These are phyloP conservation scores for Antheraea yamamai DNA, from an alignment of 2,888 invertebrate species.

Conservation along the genomic window DNA sequence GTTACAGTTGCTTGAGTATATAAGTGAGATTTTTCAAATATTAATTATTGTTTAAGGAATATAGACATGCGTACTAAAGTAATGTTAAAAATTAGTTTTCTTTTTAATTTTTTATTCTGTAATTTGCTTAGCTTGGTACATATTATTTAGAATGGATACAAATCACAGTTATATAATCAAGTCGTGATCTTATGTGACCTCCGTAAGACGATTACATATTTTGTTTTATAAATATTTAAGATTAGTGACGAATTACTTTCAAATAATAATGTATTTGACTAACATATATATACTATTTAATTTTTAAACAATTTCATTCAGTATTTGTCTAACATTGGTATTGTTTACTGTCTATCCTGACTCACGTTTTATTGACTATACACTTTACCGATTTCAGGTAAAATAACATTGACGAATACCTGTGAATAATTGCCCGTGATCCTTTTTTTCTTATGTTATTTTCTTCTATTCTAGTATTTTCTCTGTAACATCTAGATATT, in stretches of 20 bases:
- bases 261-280: slow-evolving; percentile 38
- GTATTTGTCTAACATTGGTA: too few species aligned
- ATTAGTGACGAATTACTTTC: too few species aligned
- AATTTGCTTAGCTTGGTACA: not conserved
- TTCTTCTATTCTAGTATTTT: too few species aligned
- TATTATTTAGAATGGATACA: not conserved
- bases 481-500: too few species aligned
- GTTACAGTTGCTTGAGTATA: slow-evolving; percentile 14
- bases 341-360: too few species aligned
- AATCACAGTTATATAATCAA: not conserved
- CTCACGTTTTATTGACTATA: too few species aligned
- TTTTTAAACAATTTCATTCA: too few species aligned
- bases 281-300: slow-evolving; percentile 11
- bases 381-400: too few species aligned
- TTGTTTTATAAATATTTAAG: slow-evolving; percentile 29
- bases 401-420: too few species aligned
- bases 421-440: too few species aligned
- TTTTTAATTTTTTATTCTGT: not conserved
- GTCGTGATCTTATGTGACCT: not conserved
- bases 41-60: not conserved
- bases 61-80: not conserved
- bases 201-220: slow-evolving; percentile 3
- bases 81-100: not conserved
- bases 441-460: too few species aligned
- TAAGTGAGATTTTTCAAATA: slow-evolving; percentile 16